phyloP scores from a whole-genome alignment of 2,888 invertebrate species.

The Spilosoma lubricipeda region DNA sequence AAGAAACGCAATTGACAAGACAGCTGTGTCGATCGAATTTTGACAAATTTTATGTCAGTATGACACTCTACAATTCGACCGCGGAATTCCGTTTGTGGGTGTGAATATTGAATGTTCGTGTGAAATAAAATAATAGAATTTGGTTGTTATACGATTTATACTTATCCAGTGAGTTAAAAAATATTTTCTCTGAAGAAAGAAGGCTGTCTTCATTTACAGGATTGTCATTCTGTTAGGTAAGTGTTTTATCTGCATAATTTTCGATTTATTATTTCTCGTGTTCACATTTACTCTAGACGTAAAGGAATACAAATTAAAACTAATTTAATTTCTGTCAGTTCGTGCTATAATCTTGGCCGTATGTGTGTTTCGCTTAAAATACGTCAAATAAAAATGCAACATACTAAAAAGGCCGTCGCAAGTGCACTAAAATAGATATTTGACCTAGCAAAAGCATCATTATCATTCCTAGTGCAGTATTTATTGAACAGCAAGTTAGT shows the following conservation, averaged over 20 bases:
- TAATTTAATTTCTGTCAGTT: slow-evolving; percentile 51
- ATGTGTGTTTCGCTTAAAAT: background rate
- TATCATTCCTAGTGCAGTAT: slow-evolving; percentile 58
- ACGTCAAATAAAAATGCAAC: slow-evolving; percentile 10
- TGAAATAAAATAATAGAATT: slow-evolving; percentile 27
- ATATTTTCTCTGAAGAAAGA: slow-evolving; percentile 31
- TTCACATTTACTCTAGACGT: slow-evolving; percentile 31
- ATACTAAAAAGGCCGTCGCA: slow-evolving; percentile 41
- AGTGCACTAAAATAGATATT: slow-evolving; percentile 63
- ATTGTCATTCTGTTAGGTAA: slow-evolving; percentile 63
- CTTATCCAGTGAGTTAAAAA: slow-evolving; percentile 52
- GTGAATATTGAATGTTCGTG: slow-evolving; percentile 55
- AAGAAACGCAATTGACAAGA: slow-evolving; percentile 34
- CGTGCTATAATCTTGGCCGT: slow-evolving; percentile 14
- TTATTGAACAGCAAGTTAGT: slow-evolving; percentile 56
- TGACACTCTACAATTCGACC: slow-evolving; percentile 58
- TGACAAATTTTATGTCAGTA: slow-evolving; percentile 48
- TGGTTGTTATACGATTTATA: slow-evolving; percentile 19
- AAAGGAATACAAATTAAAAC: slow-evolving; percentile 59
- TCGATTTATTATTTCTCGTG: slow-evolving; percentile 36
- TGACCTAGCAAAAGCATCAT: slow-evolving; percentile 70
- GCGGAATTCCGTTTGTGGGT: slow-evolving; percentile 73
- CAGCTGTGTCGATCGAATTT: slow-evolving; percentile 52
- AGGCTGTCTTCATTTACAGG: slow-evolving; percentile 52
- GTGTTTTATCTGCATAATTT: slow-evolving; percentile 48